Conservation (phyloP, 1,140 invertebrate species). For the Drosophila pandora region DNA sequence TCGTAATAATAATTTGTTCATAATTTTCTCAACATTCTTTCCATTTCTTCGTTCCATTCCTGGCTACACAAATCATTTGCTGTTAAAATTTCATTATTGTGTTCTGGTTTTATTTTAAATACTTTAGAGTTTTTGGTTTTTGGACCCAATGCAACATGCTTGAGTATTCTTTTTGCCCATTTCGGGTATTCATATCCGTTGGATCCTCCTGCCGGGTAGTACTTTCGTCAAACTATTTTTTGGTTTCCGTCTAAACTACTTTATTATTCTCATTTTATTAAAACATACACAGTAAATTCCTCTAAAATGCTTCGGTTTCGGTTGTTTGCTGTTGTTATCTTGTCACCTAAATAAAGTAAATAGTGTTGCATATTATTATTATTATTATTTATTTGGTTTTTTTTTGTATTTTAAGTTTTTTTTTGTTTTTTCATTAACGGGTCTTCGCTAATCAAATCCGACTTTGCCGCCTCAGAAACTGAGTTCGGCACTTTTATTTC, state of each 20-base stretch:
- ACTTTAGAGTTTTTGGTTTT: slow-evolving; percentile 24
- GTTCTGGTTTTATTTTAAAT: slow-evolving; percentile 26
- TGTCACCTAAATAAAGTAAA: slow-evolving; percentile 80
- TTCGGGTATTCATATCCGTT: neutral
- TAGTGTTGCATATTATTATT: slow-evolving; percentile 70
- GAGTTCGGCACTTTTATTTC: slow-evolving; percentile 55
- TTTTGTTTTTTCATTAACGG: slow-evolving; percentile 62
- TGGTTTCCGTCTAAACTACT: slow-evolving; percentile 44
- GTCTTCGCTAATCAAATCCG: slow-evolving; percentile 73
- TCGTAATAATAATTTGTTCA: slow-evolving; percentile 35
- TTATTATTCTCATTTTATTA: slow-evolving; percentile 52
- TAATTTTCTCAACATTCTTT: slow-evolving; percentile 17
- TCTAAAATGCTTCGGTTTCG: slow-evolving; percentile 78
- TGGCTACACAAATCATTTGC: slow-evolving; percentile 41
- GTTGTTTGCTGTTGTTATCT: slow-evolving; percentile 52
- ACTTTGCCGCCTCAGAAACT: slow-evolving; percentile 60
- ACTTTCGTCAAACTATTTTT: slow-evolving; percentile 51
- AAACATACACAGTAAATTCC: slow-evolving; percentile 77
- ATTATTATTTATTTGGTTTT: slow-evolving; percentile 43
- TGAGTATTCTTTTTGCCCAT: slow-evolving; percentile 45
- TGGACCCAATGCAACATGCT: slow-evolving; percentile 76
- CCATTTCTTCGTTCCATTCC: slow-evolving; percentile 4
- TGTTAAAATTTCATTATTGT: slow-evolving; percentile 54
- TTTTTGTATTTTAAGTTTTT: slow-evolving; percentile 20
- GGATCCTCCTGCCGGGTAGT: slow-evolving; percentile 21